Percentiles rank a stretch among this genome's conserved stretches.
Evolutionary conservation across 2,113 vertebrate species (phyloP).

Genomic region (Semicossyphus pulcher): DNA sequence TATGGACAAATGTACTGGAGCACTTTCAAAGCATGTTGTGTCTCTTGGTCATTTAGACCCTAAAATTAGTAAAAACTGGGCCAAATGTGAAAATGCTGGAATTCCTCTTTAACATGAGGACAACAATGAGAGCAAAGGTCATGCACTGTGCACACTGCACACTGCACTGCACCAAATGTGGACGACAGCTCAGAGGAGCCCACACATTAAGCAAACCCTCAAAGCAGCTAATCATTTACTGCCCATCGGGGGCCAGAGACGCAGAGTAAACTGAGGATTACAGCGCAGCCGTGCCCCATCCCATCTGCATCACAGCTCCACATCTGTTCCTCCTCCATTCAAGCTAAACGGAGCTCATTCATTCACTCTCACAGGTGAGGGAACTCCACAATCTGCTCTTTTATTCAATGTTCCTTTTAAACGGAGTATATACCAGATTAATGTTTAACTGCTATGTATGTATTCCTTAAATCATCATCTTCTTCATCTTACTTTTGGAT

Average conservation of each 20-base stretch:
- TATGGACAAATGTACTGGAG: background rate
- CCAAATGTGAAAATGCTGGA: too few relatives aligned
- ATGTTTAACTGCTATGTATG: background rate
- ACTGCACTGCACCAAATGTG: conserved; percentile 13
- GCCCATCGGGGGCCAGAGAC: conserved; percentile 6
- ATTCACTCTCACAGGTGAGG: conserved; percentile 28
- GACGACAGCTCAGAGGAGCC: conserved; percentile 12
- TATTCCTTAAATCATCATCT: background rate
- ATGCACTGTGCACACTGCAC: background rate
- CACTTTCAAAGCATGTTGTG: too few relatives aligned
- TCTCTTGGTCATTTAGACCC: background rate
- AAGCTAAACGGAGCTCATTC: conserved; percentile 21
- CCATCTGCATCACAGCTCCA: conserved; percentile 42
- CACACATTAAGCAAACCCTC: conserved; percentile 41
- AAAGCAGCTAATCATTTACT: conserved; percentile 43
- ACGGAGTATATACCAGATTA: background rate
- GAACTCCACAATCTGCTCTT: background rate
- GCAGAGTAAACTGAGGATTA: conserved; percentile 31
- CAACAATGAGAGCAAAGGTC: background rate
- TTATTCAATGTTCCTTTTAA: background rate
- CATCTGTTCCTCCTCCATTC: conserved; percentile 30
- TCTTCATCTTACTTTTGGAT: conserved; percentile 4
- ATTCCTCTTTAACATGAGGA: background rate
- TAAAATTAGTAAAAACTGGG: background rate
- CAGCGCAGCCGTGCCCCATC: conserved; percentile 7